These are phyloP conservation scores for Lepidurus arcticus DNA, from an alignment of 1,140 invertebrate species.

Conservation along the genomic window DNA sequence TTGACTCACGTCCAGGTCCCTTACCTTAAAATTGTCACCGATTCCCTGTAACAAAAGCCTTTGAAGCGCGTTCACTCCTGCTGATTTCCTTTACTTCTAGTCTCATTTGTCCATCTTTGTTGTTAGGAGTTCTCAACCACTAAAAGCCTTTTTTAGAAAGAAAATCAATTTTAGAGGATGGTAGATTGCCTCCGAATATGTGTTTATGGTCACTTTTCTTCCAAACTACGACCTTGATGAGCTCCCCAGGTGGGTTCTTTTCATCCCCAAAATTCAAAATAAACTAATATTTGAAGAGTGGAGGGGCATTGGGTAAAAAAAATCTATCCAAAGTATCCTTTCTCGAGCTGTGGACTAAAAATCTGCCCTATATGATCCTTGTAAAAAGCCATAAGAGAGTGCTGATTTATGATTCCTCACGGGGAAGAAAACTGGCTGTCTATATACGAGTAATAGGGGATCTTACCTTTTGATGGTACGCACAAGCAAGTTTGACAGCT, in stretches of 20 bases:
- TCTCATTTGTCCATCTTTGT: neutral
- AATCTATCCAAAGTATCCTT: neutral
- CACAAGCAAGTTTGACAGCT: conserved; percentile 10
- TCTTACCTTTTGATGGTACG: neutral
- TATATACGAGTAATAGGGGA: conserved; percentile 1
- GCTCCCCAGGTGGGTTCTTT: neutral
- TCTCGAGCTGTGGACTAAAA: neutral
- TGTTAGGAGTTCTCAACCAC: neutral
- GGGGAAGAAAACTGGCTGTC: neutral
- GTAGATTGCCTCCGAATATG: neutral
- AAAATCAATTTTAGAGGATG: neutral
- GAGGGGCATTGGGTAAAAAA: neutral
- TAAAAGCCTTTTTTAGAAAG: neutral
- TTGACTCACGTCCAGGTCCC: conserved; percentile 3
- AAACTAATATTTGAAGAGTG: conserved; percentile 19
- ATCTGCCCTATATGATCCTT: neutral
- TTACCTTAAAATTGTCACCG: conserved; percentile 8
- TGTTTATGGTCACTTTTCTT: neutral
- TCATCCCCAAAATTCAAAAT: neutral
- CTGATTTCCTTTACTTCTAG: conserved; percentile 4
- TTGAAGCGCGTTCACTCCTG: neutral
- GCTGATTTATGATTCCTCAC: neutral
- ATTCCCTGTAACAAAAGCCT: conserved; percentile 1
- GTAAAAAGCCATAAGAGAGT: neutral
- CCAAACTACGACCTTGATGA: neutral